Evolutionary conservation across 1,140 invertebrate species (phyloP), one percentile per base, ranked within the genome.

Genomic region (Bursaphelenchus mucronatus): DNA sequence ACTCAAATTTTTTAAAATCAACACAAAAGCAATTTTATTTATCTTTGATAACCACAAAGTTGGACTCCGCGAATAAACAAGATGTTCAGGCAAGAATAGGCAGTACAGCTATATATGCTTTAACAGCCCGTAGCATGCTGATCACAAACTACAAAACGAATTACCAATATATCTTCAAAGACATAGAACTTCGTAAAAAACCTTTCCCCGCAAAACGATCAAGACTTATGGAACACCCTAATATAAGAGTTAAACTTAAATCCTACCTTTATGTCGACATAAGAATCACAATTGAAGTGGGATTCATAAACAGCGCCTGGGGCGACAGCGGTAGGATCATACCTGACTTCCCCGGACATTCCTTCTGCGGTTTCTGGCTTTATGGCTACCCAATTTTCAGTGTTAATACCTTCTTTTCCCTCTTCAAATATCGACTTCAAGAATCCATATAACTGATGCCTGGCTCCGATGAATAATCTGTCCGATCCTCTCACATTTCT

Each of bases 381-480:
- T n/a, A 80, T 70, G 19, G 41, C 13, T 7, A 76, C 47, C 64
- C 61, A 67, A 8, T 64, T 11, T 10, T 56, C 30, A 13, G 15
- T 57, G n/a, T 67, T 57, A 30, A 54, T 10, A 21, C 40, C 44
- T 30, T 69, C 15, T 21, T 61, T 67, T 71, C 53, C 65, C 39
- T 53, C 13, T 13, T 69, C 49, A 19, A 61, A 19, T 1, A 56
- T 19, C 63, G 70, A 47, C 58, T 15, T 19, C 63, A 78, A 68
- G n/a, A 73, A 71, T 8, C 51, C 56, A 43, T 67, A 80, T 8
- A 74, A 61, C 55, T 10, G 53, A 49, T 79, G 76, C 10, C 66
- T 58, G 0, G 56, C 49, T n/a, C 76, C 73, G 19, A 81, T 63
- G 61, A 81, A 79, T n/a, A 79, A 51, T 0, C 76, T 41, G 52